Base-by-base conservation (phyloP, 2,797 vertebrate genomes). In the Enteromius radiatus region DNA sequence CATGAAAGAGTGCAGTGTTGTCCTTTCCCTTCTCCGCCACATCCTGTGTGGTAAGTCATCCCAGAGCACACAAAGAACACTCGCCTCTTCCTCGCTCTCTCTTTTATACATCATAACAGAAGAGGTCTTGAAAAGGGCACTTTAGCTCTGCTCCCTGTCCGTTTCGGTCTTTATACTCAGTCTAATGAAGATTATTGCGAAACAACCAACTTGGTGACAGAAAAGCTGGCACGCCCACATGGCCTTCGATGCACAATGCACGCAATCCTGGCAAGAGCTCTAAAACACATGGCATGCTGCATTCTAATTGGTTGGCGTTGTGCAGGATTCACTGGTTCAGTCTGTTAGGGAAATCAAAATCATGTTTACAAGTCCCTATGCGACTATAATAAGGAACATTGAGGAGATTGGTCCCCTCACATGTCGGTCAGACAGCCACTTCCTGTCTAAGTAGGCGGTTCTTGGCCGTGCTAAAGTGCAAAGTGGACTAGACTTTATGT, bases 41-140 rank as follows among this genome's bases (percentile, higher is more conserved):
- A 94, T 94, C 93, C 93, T 93, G 90, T 94, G 91, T 87, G 92
- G 93, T 91, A 65, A 85, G 89, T 90, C 90, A 90, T 83, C 91
- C 86, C 89, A 85, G 91, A 85, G 82, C 85, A 80, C 79, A 81
- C 83, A 84, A 84, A 86, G 74, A 71, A 69, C 43, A 61, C 54
- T 75, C 73, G 36, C 64, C 69, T 77, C 80, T 21, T 36, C 76
- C 61, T 85, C 28, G 65, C 71, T 19, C 84, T 89, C 78, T 76
- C 84, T 67, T 68, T 86, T 77, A 84, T 36, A 80, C 78, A 78
- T 77, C 80, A 81, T 82, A 86, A 85, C 80, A 80, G 78, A 80
- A 75, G 87, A 85, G 79, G 74, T 85, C 78, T 86, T 54, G 26
- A 76, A 61, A 36, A 86, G 80, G 85, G 19, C 78, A 76, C 43